Evolutionary conservation across 2,888 invertebrate species (phyloP).

Genomic region (Tipula helvola): DNA sequence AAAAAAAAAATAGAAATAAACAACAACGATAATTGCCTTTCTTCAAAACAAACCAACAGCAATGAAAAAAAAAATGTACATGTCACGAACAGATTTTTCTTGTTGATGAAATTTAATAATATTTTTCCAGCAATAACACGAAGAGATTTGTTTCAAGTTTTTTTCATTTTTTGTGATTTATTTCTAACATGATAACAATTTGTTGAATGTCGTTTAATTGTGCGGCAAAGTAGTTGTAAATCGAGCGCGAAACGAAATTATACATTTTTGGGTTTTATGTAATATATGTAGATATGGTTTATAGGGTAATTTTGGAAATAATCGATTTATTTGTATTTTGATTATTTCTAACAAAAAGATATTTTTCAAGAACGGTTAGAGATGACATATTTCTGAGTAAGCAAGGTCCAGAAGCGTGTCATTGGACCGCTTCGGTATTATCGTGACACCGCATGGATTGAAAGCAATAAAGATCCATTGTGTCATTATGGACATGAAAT

Average conservation of each 20-base stretch:
- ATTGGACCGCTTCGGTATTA: no score
- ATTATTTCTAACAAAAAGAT: no score
- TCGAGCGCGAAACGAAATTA: not conserved
- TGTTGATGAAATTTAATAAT: not conserved
- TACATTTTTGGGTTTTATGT: not conserved
- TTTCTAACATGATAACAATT: not conserved
- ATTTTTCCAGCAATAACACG: not conserved
- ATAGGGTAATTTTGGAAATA: not conserved
- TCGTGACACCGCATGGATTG: no score
- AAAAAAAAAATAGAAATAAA: not conserved
- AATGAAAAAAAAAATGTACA: not conserved
- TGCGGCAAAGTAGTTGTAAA: not conserved
- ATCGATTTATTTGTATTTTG: no score
- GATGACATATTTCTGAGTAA: no score
- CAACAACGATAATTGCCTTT: not conserved
- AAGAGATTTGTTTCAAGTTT: not conserved
- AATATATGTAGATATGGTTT: not conserved
- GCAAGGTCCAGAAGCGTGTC: no score
- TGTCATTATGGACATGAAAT: no score
- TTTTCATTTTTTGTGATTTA: not conserved
- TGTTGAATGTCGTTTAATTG: not conserved
- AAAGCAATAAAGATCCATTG: no score
- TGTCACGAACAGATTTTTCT: slow-evolving; percentile 4
- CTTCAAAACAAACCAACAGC: not conserved
- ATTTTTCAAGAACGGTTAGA: no score